These are phyloP conservation scores for Anadara kagoshimensis DNA, from an alignment of 1,140 invertebrate species.

Conservation along the genomic window DNA sequence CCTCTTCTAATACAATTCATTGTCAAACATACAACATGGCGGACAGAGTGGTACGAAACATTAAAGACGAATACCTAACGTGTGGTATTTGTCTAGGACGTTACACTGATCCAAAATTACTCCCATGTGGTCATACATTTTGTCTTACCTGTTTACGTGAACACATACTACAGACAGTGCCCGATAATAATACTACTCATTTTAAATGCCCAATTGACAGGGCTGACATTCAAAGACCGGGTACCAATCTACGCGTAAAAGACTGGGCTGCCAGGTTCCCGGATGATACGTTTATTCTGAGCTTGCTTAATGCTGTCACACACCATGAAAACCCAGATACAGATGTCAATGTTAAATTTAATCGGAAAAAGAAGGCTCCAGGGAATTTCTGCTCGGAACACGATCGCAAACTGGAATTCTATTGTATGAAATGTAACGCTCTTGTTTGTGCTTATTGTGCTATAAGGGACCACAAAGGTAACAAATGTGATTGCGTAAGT, in stretches of 20 bases:
- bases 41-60: slow-evolving; percentile 17
- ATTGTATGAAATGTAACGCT: slow-evolving; percentile 13
- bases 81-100: slow-evolving; percentile 21
- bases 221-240: slow-evolving; percentile 7
- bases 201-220: slow-evolving; percentile 23
- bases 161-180: slow-evolving; percentile 2
- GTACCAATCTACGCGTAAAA: not conserved
- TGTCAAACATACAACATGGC: not conserved
- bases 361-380: not conserved
- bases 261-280: slow-evolving; percentile 16
- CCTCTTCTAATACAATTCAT: too few relatives aligned
- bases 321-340: slow-evolving; percentile 14
- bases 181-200: not conserved
- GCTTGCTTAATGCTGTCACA: slow-evolving; percentile 18
- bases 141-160: slow-evolving; percentile 17
- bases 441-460: slow-evolving; percentile 24
- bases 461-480: slow-evolving; percentile 1
- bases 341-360: not conserved
- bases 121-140: slow-evolving; percentile 24
- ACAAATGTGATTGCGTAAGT: not conserved
- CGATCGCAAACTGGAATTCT: slow-evolving; percentile 4
- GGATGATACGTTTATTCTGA: slow-evolving; percentile 16
- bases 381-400: slow-evolving; percentile 6
- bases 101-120: slow-evolving; percentile 12
- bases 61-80: slow-evolving; percentile 24